Percentiles rank a stretch among this genome's conserved stretches.
phyloP scores from a whole-genome alignment of 2,113 vertebrate species.

The Dicaeum eximium region DNA sequence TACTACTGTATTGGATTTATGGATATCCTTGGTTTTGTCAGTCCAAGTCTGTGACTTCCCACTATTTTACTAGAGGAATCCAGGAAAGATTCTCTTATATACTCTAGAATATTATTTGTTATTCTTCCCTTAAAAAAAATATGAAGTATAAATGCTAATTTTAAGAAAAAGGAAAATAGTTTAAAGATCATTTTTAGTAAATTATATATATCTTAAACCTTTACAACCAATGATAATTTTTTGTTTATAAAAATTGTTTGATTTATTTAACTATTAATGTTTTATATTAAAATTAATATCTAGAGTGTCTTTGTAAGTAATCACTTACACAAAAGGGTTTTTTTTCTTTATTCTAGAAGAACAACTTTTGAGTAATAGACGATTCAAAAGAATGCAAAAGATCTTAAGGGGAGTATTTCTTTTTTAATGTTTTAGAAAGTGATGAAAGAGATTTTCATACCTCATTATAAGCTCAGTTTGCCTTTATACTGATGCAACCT shows the following conservation, averaged over 20 bases:
- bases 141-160: neutral
- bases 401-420: neutral
- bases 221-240: neutral
- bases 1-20: neutral
- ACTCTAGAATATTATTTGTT: neutral
- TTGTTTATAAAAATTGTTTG: neutral
- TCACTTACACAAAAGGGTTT: neutral
- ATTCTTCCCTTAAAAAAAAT: neutral
- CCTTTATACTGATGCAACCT: neutral
- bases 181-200: neutral
- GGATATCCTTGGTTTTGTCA: neutral
- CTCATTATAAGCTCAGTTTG: neutral
- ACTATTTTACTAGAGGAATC: neutral
- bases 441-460: neutral
- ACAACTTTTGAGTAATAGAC: neutral
- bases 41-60: neutral
- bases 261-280: neutral
- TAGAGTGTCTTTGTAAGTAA: neutral
- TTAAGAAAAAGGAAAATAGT: neutral
- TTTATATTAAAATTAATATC: neutral
- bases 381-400: neutral
- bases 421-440: neutral
- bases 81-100: neutral
- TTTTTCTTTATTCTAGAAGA: neutral
- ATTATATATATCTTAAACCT: neutral